Evolutionary conservation across 2,113 vertebrate species (phyloP), one percentile per base, ranked within the genome.

Genomic region (Microcebus tavaratra): DNA sequence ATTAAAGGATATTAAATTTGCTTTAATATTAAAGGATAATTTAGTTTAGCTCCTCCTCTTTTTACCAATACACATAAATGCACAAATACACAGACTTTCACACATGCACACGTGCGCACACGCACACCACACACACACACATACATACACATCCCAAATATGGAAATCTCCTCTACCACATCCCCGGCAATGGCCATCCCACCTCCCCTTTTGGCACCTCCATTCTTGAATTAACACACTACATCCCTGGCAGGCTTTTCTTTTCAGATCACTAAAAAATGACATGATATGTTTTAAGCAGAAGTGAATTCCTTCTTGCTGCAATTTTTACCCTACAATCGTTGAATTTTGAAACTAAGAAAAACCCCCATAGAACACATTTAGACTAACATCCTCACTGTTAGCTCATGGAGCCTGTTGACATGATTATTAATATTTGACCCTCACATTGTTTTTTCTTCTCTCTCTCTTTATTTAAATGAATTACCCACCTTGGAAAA

Each of bases 261-360:
- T 91, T 82, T 83, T 72, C 48, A 79, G 57, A 92, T n/a, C 17
- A 61, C 73, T 55, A 59, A 90, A 65, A 91, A 86, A 34, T 20
- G 31, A 29, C 20, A 93, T 18, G 36, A 29, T 63, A 29, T 94
- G 23, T 53, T 94, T 91, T 78, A 63, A 78, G 20, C 12, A 94
- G 73, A 65, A 48, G 1, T n/a, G 3, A 92, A 23, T 80, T 85
- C 45, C 27, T 90, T 90, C 50, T 92, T 83, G 8, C 31, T 78
- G 31, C 45, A 88, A 42, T 67, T 90, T 92, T 42, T 88, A 72
- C 12, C 18, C 31, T 39, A 76, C 25, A 78, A n/a, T 31, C 6
- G 31, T 42, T n/a, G n/a, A 55, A 88, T 95, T 72, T 91, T 67
- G 88, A 93, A 96, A 70, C 21, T 63, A 63, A 36, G 88, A 81